Base-by-base conservation (phyloP, 2,888 invertebrate genomes). In the Drosophila phalerata region DNA sequence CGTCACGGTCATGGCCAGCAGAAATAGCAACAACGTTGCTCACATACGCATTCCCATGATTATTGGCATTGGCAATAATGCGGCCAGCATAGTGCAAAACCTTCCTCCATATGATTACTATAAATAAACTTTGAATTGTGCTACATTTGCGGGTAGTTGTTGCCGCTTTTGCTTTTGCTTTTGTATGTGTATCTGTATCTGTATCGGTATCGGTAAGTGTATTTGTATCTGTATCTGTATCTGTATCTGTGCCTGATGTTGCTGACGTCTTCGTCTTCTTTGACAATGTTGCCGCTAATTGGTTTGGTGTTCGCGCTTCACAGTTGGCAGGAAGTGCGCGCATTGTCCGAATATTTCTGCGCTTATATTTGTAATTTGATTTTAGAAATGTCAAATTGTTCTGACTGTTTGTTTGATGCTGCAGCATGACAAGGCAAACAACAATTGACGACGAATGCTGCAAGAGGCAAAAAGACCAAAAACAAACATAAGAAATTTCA, bases 351-450 rank as follows among this genome's bases (percentile, higher is more conserved):
- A 61, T 77, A 22, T 72, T 67, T 92, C 92, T 92, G 84, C 92
- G 91, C 75, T 92, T 92, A 86, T 92, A 92, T 83, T 92, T 92
- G 88, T 92, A 92, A 79, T 92, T 92, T 72, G 92, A 92, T 88
- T 92, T 92, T 63, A 91, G 85, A 89, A 92, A 91, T 85, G 89
- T 90, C 75, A 88, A 81, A 73, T 85, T 84, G 69, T 89, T 85
- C 63, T 75, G 82, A 78, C 83, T 79, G 73, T 83, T 76, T 73
- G 82, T 61, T 79, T 67, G 75, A 57, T 67, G 75, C 71, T 57
- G 76, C 69, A 58, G 74, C 77, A 77, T 77, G 77, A 70, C 77
- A 66, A 76, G 57, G 60, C 68, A 25, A 57, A 25, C 60, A 47
- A 56, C 57, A 17, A 32, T 48, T 47, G 63, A 45, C 19, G 58